phyloP scores from a whole-genome alignment of 2,888 invertebrate genomes.

The Drosophila picticornis region DNA sequence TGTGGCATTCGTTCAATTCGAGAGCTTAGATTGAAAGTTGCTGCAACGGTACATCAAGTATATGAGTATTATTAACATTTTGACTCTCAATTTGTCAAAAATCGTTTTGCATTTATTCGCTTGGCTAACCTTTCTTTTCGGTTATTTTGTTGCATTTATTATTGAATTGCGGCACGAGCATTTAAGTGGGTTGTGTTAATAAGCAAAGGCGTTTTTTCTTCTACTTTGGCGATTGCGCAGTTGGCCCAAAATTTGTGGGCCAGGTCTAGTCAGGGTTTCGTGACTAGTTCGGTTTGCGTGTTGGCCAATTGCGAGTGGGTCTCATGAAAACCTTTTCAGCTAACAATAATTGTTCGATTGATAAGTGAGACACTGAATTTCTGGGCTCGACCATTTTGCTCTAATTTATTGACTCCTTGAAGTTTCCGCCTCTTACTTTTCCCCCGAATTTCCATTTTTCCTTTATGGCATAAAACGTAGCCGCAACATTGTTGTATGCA shows the following conservation, averaged over 20 bases:
- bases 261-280: constrained; percentile 48
- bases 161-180: constrained; percentile 53
- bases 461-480: constrained; percentile 4
- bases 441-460: not conserved
- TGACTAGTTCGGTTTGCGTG: constrained; percentile 70
- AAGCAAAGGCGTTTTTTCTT: constrained; percentile 44
- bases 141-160: constrained; percentile 21
- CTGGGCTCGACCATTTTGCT: constrained; percentile 58
- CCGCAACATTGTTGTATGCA: constrained; percentile 33
- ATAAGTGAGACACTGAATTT: constrained; percentile 47
- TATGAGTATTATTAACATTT: constrained; percentile 27
- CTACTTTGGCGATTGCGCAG: constrained; percentile 40
- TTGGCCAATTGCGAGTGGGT: constrained; percentile 50
- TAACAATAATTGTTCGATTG: constrained; percentile 71
- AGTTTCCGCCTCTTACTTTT: constrained; percentile 55
- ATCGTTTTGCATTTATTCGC: constrained; percentile 38
- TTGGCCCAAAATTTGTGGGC: constrained; percentile 40
- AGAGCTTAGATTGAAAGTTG: constrained; percentile 21
- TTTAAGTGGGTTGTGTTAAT: constrained; percentile 69
- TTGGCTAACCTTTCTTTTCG: constrained; percentile 40
- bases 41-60: constrained; percentile 7
- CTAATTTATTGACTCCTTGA: constrained; percentile 69
- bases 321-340: constrained; percentile 49
- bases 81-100: constrained; percentile 15
- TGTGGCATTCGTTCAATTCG: constrained; percentile 2